Evolutionary conservation across 2,113 vertebrate genomes (phyloP).

Genomic region (Castor canadensis): DNA sequence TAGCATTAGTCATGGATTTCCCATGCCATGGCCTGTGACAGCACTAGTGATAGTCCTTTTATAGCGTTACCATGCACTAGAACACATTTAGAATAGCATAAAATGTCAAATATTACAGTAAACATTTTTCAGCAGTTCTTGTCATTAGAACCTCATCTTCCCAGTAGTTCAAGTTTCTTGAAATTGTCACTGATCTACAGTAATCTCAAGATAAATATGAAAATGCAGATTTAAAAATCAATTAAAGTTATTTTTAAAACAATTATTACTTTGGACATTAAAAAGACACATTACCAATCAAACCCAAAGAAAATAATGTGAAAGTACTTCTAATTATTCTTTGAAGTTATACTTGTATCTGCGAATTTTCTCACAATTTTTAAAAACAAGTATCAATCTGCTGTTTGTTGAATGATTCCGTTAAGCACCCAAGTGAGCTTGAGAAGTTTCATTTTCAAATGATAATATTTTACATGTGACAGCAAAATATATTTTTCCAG

Average conservation of each 20-base stretch:
- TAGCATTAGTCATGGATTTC: constrained; percentile 93
- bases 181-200: constrained; percentile 42
- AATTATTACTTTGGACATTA: neutral
- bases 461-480: neutral
- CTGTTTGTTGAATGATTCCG: neutral
- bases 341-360: neutral
- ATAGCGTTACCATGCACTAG: constrained; percentile 89
- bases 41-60: constrained; percentile 96
- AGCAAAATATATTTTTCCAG: neutral
- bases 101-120: constrained; percentile 87
- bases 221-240: constrained; percentile 32
- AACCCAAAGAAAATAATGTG: neutral
- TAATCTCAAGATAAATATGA: constrained; percentile 27
- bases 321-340: neutral
- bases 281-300: neutral
- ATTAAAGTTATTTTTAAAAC: neutral
- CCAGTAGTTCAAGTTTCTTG: constrained; percentile 67
- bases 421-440: neutral
- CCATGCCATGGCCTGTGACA: constrained; percentile 88
- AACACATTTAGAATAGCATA: constrained; percentile 88
- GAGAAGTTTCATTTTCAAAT: neutral
- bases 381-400: neutral
- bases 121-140: constrained; percentile 80
- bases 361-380: neutral
- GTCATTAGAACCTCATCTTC: constrained; percentile 73